A percentile compares a stretch with the other conserved stretches of the same genome.
These are phyloP conservation scores for Mesocricetus auratus DNA, from an alignment of 2,113 vertebrate species.

Conservation along the genomic window DNA sequence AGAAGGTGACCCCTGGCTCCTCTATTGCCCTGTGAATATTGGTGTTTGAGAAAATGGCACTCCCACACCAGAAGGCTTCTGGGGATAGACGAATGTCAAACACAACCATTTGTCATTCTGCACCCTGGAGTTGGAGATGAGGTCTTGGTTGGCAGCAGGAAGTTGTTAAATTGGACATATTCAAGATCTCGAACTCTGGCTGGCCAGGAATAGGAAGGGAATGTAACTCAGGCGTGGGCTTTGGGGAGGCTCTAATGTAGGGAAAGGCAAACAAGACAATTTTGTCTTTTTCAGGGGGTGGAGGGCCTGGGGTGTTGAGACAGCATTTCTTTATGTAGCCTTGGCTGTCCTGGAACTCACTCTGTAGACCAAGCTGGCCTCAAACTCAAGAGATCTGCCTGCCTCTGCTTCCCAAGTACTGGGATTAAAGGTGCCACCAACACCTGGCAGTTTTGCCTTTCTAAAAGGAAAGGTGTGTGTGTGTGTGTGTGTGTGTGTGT, in stretches of 20 bases:
- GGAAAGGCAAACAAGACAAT: neutral
- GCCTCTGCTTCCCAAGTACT: neutral
- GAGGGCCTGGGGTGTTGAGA: neutral
- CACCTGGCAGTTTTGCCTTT: neutral
- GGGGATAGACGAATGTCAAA: neutral
- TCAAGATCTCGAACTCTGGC: conserved; percentile 40
- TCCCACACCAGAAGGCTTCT: neutral
- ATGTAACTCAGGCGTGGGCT: neutral
- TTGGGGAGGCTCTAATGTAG: neutral
- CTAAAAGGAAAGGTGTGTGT: neutral
- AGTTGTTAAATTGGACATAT: conserved; percentile 36
- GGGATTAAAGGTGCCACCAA: neutral
- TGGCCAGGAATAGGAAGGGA: neutral
- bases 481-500: neutral
- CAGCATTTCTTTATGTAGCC: neutral
- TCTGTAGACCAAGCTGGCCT: neutral
- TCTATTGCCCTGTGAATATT: neutral
- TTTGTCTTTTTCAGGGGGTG: neutral
- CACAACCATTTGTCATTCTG: neutral
- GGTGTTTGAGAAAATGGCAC: neutral
- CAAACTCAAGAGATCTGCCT: neutral
- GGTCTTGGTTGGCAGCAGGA: neutral
- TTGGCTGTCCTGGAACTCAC: neutral
- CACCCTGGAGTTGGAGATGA: neutral
- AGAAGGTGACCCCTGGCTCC: neutral